Evolutionary conservation across 1,140 invertebrate genomes (phyloP), one percentile per base, ranked within the genome.

Genomic region (Penaeus chinensis): DNA sequence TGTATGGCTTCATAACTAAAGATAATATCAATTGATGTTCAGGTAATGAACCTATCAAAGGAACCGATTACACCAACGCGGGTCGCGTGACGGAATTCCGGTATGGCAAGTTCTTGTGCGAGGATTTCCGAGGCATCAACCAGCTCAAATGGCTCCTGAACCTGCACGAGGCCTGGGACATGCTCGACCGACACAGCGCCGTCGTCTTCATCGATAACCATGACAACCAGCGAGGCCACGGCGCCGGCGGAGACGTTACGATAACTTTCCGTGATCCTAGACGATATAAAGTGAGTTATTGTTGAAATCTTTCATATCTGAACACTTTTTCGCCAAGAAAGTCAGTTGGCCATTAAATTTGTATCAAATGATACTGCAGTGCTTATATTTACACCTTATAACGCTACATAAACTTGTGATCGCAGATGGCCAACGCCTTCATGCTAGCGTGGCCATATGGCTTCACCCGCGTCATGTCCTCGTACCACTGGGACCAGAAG

Each of bases 381-480:
- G n/a, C 18, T 2, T 24, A 2, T 2, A 32, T 61, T 66, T 13
- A 37, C 24, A n/a, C 24, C 10, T 10, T 24, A 4, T 42, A 8
- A 32, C 22, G 22, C 37, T 4, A 42, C 37, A 3, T 42, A 42
- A 54, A 13, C 8, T 95, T 96, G 93, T 84, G 11, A n/a, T 79
- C 87, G 24, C 83, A 96, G 93, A 95, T 96, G 93, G 96, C 95
- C 10, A 94, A 94, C 10, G 95, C 95, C 5, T 97, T 96, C 91
- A 95, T 96, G 93, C 91, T 97, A 90, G 95, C 96, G 18, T 95
- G 95, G 92, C 94, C 95, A 0, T 97, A 96, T 90, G 96, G 96
- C 0, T 92, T 94, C 20, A 93, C 95, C 3, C 89, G 93, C 42
- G 90, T 97, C 2, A 97, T 97, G 96, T 97, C 96, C 90, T 96